phyloP scores from a whole-genome alignment of 2,113 vertebrate genomes.

The Oncorhynchus clarkii region DNA sequence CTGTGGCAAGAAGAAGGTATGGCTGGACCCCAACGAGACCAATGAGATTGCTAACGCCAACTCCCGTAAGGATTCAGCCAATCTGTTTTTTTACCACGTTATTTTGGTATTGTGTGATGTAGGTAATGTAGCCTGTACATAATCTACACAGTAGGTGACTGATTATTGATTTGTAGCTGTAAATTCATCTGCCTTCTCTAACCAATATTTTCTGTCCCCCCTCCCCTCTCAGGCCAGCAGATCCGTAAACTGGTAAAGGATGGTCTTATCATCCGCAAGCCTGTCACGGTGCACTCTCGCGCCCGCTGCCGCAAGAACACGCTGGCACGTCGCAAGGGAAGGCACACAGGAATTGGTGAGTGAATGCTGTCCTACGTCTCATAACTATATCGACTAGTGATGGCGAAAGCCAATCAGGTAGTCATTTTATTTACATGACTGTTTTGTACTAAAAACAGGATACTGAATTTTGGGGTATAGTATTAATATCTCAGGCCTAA shows the following conservation, averaged over 20 bases:
- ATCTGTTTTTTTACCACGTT: background rate
- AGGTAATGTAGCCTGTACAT: no score
- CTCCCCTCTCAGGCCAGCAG: slow-evolving; percentile 83
- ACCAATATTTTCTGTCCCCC: background rate
- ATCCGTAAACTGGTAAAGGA: slow-evolving; percentile 96
- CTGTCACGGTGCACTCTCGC: slow-evolving; percentile 93
- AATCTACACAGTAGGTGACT: background rate
- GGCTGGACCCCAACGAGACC: slow-evolving; percentile 96
- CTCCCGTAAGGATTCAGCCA: slow-evolving; percentile 75
- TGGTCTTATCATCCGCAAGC: slow-evolving; percentile 96
- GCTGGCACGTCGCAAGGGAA: slow-evolving; percentile 91
- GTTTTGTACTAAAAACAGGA: no score
- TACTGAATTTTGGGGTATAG: no score
- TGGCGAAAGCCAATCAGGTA: no score
- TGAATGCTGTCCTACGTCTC: background rate
- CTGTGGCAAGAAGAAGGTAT: slow-evolving; percentile 97
- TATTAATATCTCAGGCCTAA: background rate
- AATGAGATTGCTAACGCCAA: slow-evolving; percentile 98
- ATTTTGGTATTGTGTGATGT: background rate
- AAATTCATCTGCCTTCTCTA: no score
- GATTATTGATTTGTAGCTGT: background rate
- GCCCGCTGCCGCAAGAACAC: slow-evolving; percentile 97
- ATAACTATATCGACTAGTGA: background rate
- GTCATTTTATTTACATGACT: no score
- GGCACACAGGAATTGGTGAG: slow-evolving; percentile 94